These are phyloP conservation scores for Phylloscopus whistleri DNA, from an alignment of 2,113 vertebrate species.

Conservation along the genomic window DNA sequence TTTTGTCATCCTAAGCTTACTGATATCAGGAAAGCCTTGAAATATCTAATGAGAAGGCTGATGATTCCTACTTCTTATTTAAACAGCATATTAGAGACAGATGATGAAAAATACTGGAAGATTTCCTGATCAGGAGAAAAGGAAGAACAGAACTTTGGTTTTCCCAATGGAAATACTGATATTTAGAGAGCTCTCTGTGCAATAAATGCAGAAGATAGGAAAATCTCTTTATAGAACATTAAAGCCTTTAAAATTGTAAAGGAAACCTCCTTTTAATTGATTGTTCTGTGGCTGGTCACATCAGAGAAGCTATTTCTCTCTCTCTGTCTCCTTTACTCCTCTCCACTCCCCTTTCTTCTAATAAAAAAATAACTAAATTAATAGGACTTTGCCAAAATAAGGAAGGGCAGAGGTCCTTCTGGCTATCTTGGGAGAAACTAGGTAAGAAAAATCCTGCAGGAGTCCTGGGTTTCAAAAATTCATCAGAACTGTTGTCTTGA, in stretches of 20 bases:
- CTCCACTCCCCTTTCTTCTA: not conserved
- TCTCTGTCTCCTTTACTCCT: not conserved
- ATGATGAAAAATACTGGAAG: constrained; percentile 1
- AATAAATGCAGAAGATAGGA: constrained; percentile 28
- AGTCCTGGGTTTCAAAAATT: not conserved
- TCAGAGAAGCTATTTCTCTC: not conserved
- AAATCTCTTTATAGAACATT: constrained; percentile 26
- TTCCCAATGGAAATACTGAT: constrained; percentile 51
- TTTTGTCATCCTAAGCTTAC: not conserved
- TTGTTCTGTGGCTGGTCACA: not conserved
- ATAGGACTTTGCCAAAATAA: not conserved
- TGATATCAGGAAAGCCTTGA: not conserved
- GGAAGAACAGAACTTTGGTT: not conserved
- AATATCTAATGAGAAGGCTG: not conserved
- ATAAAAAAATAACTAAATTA: not conserved
- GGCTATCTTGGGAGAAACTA: not conserved
- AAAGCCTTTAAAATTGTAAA: constrained; percentile 46
- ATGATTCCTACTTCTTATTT: not conserved
- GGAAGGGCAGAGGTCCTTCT: not conserved
- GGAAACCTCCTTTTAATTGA: not conserved
- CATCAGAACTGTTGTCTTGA: not conserved
- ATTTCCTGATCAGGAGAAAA: not conserved
- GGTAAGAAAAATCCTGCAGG: not conserved
- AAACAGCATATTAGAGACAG: not conserved
- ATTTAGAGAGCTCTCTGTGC: constrained; percentile 51